These are phyloP conservation scores for Polyergus mexicanus DNA, from an alignment of 1,140 invertebrate species.

Conservation along the genomic window DNA sequence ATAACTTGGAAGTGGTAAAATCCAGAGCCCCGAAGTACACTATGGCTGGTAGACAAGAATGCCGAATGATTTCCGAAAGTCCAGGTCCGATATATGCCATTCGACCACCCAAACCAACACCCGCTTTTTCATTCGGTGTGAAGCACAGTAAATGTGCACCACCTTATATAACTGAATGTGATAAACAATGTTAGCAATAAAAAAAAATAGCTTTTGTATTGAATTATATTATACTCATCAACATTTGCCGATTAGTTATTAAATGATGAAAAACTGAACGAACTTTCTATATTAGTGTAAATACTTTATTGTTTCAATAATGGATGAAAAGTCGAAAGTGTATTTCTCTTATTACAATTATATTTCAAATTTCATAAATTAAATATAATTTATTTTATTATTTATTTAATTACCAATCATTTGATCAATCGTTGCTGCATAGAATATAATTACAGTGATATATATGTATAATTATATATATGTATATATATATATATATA, in stretches of 20 bases:
- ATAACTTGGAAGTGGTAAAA: constrained; percentile 16
- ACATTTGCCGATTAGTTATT: background rate
- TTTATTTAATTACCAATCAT: too few species aligned
- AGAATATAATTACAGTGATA: too few species aligned
- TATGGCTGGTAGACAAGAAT: background rate
- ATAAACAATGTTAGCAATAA: constrained; percentile 57
- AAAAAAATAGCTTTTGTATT: background rate
- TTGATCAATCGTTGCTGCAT: too few species aligned
- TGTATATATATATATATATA: too few species aligned
- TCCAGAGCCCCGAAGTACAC: constrained; percentile 45
- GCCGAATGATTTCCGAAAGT: constrained; percentile 13
- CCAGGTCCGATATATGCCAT: constrained; percentile 67
- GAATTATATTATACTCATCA: background rate
- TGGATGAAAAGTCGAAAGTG: background rate
- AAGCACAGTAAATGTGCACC: constrained; percentile 67
- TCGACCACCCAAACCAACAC: background rate
- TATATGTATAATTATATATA: too few species aligned
- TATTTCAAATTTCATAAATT: too few species aligned
- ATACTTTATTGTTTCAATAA: constrained; percentile 12
- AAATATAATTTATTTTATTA: too few species aligned
- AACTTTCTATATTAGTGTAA: background rate
- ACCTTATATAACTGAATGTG: constrained; percentile 68
- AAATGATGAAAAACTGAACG: background rate
- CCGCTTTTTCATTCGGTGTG: constrained; percentile 64
- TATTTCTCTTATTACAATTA: too few species aligned